A percentile compares a stretch with the other conserved stretches of the same genome.
These are phyloP conservation scores for Xiphophorus couchianus DNA, from an alignment of 2,113 vertebrate genomes.

Conservation along the genomic window DNA sequence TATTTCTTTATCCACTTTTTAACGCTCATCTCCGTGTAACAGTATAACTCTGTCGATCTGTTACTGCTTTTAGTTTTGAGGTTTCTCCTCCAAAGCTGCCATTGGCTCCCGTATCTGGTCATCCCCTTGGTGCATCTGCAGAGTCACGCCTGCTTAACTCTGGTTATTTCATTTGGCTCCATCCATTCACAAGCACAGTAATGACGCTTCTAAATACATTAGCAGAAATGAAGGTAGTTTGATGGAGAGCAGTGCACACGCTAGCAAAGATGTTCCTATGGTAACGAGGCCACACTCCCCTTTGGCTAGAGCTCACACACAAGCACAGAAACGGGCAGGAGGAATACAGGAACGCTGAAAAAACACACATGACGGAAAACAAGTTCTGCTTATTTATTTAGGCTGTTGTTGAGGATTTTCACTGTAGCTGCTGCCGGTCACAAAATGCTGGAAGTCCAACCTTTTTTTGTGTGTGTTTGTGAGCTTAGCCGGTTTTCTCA, in stretches of 20 bases:
- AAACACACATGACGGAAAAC: constrained; percentile 34
- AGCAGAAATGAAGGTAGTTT: constrained; percentile 52
- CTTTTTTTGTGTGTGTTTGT: neutral
- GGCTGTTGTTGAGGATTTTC: neutral
- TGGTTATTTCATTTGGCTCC: constrained; percentile 28
- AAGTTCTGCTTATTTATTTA: constrained; percentile 37
- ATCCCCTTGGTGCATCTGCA: neutral
- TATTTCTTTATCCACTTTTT: too few species aligned
- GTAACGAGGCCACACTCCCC: constrained; percentile 71
- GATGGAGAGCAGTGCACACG: constrained; percentile 52
- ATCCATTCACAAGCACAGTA: constrained; percentile 35
- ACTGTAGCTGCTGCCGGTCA: neutral
- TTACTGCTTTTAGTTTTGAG: too few species aligned
- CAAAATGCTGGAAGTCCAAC: constrained; percentile 5
- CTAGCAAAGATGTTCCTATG: constrained; percentile 72
- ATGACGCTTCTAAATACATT: constrained; percentile 45
- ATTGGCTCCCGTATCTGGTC: neutral
- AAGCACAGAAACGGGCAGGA: constrained; percentile 47
- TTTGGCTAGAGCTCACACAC: constrained; percentile 51
- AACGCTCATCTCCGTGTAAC: too few species aligned
- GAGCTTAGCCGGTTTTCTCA: constrained; percentile 9
- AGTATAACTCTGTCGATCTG: too few species aligned
- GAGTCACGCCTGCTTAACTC: neutral
- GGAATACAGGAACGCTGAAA: constrained; percentile 38
- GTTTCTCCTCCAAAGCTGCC: too few species aligned